Base-by-base conservation (phyloP, 2,113 vertebrate genomes). In the Pygathrix nemaeus region DNA sequence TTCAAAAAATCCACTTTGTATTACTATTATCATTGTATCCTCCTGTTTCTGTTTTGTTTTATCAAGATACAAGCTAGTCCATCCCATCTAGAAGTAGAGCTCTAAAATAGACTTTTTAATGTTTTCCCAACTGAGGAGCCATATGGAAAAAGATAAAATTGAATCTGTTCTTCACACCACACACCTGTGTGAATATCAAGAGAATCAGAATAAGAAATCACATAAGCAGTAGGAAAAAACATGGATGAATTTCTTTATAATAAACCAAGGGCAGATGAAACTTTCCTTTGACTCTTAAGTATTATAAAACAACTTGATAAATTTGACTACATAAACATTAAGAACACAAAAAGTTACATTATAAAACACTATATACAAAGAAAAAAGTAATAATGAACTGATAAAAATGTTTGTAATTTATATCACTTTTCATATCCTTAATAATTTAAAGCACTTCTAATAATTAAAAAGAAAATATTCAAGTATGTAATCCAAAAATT, bases 111-210 rank as follows among this genome's bases (percentile, higher is more conserved):
- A 94, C 38, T 90, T 32, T 92, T 93, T 81, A 93, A 81, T 72
- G 35, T 93, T 94, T 90, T 96, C 64, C 72, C 50, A 96, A 97
- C 59, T 88, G 23, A 90, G 68, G 68, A 95, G 59, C 85, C 90
- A 96, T 96, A 97, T 94, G 91, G 94, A 72, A 94, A 94, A 97
- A 98, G 96, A 94, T 88, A 94, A 94, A 96, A 93, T 82, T 83
- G 72, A 97, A 95, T 88, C 59, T 96, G 88, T 90, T 97, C 81
- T 97, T 97, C 91, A 97, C 89, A 81, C 57, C 38, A 13, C 30
- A 91, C 73, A 97, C 93, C 94, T 97, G 86, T 95, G 73, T 93
- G 82, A 95, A 93, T 94, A 96, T 61, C 88, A 95, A 93, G 35
- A 95, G 81, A 30, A 40, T 93, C 48, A 83, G 66, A 97, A 93